Percentiles rank a stretch among this genome's conserved stretches.
Evolutionary conservation across 2,888 invertebrate genomes (phyloP).

Genomic region (Protophormia terraenovae): DNA sequence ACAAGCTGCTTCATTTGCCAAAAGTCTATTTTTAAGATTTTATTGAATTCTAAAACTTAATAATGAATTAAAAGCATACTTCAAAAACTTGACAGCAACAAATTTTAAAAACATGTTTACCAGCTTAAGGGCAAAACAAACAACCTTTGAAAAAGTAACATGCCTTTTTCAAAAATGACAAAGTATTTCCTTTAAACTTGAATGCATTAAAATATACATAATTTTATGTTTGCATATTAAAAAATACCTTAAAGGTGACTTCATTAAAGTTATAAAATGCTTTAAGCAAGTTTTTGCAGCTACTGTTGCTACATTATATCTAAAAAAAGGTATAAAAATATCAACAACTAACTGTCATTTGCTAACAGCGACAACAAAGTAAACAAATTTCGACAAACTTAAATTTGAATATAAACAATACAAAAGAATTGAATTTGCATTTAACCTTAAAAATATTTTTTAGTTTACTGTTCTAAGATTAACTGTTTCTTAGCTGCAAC

Average conservation of each 20-base stretch:
- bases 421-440: constrained; percentile 50
- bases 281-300: neutral
- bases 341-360: constrained; percentile 15
- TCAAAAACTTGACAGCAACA: neutral
- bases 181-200: neutral
- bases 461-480: neutral
- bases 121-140: neutral
- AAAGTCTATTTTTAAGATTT: too few species aligned
- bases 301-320: neutral
- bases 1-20: too few species aligned
- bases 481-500: constrained; percentile 23
- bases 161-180: neutral
- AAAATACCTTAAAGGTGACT: neutral
- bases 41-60: neutral
- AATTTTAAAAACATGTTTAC: neutral
- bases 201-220: neutral
- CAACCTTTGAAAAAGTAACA: neutral
- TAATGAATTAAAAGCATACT: neutral
- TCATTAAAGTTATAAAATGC: neutral
- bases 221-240: neutral
- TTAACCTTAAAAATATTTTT: constrained; percentile 39
- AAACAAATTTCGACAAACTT: neutral
- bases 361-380: neutral
- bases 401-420: constrained; percentile 53
- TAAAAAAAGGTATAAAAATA: neutral